Percentiles rank a stretch among this genome's conserved stretches.
Conservation (phyloP, 2,113 vertebrate genomes). For the Falcunculus frontatus region DNA sequence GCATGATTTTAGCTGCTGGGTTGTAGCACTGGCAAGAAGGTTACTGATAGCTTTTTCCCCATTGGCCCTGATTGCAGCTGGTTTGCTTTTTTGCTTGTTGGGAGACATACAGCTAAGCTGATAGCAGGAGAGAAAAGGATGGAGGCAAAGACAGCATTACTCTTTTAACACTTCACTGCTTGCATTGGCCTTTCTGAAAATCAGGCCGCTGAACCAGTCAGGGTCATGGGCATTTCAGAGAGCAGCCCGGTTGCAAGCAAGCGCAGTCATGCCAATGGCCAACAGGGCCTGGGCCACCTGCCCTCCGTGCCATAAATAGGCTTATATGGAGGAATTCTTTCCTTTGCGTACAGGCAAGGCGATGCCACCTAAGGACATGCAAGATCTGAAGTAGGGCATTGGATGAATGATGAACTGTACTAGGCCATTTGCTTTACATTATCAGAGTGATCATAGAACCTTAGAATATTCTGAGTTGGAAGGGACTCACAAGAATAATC, state of each 20-base stretch:
- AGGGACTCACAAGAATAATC: neutral
- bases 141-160: neutral
- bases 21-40: neutral
- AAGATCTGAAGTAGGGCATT: neutral
- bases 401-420: neutral
- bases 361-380: neutral
- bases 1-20: neutral
- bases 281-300: neutral
- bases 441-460: neutral
- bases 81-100: neutral
- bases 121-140: neutral
- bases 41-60: neutral
- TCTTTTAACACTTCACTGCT: neutral
- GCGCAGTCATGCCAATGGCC: neutral
- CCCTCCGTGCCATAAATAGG: fast-evolving
- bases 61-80: neutral
- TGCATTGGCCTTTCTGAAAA: neutral
- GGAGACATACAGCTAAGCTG: neutral
- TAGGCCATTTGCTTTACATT: neutral
- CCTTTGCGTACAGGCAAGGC: neutral
- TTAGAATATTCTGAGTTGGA: neutral
- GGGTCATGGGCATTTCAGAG: neutral
- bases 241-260: neutral
- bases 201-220: neutral
- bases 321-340: neutral